These are phyloP conservation scores for Hemitrygon akajei DNA, from an alignment of 2,797 vertebrate genomes.

Conservation along the genomic window DNA sequence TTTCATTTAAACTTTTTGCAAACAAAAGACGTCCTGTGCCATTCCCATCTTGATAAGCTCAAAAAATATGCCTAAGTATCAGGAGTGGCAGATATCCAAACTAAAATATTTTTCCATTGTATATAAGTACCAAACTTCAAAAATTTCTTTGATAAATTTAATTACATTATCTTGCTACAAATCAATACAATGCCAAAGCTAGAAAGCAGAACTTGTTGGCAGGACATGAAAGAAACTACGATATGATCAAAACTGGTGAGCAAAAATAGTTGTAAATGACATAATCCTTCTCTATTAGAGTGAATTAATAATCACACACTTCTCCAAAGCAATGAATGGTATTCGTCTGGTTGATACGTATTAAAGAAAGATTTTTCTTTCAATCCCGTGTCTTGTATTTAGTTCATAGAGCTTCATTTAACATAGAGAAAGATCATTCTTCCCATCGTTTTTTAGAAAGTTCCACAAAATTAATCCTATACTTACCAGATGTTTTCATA, in stretches of 20 bases:
- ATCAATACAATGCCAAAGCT: background rate
- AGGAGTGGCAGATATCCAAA: background rate
- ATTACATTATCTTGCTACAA: background rate
- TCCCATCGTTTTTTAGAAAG: background rate
- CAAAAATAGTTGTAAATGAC: background rate
- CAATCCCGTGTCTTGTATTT: background rate
- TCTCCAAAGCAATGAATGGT: background rate
- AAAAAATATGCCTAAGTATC: background rate
- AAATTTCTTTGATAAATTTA: background rate
- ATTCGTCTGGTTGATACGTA: background rate
- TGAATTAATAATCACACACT: background rate
- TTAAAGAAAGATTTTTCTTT: background rate
- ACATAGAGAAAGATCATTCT: background rate
- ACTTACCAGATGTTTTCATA: too few species aligned
- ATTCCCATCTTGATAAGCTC: background rate
- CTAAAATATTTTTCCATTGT: background rate
- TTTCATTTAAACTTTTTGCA: too few species aligned
- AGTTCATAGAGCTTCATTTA: background rate
- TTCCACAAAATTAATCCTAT: too few species aligned
- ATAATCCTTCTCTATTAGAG: background rate
- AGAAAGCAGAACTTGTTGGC: background rate
- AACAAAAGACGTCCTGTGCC: background rate
- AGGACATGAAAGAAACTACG: background rate
- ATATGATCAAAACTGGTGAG: background rate
- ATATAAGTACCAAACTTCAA: background rate